These are phyloP conservation scores for Ferrisia virgata DNA, from an alignment of 2,888 invertebrate genomes.

Conservation along the genomic window DNA sequence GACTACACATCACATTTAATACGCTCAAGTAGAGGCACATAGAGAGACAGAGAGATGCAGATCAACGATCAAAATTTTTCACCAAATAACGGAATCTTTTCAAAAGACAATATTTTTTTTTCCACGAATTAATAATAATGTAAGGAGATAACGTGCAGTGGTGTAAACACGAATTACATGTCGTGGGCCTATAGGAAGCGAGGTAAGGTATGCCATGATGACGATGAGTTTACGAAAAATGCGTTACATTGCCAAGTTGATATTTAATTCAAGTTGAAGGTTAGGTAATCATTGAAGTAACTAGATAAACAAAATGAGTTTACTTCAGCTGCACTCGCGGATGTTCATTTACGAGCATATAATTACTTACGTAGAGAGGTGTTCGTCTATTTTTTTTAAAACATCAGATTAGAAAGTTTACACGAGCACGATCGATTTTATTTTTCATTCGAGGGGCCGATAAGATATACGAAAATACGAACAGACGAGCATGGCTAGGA, in stretches of 20 bases:
- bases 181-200: background rate
- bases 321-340: background rate
- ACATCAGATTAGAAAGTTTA: slow-evolving; percentile 8
- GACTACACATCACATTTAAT: background rate
- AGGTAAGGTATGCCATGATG: background rate
- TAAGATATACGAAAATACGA: background rate
- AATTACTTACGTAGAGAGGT: background rate
- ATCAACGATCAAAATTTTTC: background rate
- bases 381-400: background rate
- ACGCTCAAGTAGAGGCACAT: background rate
- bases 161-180: background rate
- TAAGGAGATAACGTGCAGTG: background rate
- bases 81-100: background rate
- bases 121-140: background rate
- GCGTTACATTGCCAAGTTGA: slow-evolving; percentile 19
- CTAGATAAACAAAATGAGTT: background rate
- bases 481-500: background rate
- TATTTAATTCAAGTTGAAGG: slow-evolving; percentile 32
- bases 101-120: background rate
- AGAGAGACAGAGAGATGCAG: too few relatives aligned
- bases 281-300: slow-evolving; percentile 17
- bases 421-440: background rate
- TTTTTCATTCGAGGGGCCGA: background rate
- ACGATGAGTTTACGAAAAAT: slow-evolving; percentile 21
- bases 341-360: background rate